A percentile compares a stretch with the other conserved stretches of the same genome.
These are phyloP conservation scores for Epirrita christyi DNA, from an alignment of 2,888 invertebrate genomes.

Conservation along the genomic window DNA sequence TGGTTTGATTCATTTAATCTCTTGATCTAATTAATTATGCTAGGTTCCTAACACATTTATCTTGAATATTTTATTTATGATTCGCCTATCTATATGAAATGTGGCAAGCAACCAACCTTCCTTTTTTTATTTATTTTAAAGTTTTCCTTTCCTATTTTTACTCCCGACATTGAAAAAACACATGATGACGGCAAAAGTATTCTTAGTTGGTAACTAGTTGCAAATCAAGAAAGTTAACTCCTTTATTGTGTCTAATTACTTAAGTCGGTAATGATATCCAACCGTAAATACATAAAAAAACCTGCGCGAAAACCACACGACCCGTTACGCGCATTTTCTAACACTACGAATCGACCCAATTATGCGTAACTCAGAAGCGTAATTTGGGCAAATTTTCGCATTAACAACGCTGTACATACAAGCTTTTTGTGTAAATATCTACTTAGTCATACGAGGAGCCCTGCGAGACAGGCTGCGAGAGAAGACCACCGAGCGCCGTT, in stretches of 20 bases:
- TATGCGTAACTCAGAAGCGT: slow-evolving; percentile 75
- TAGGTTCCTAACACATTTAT: not conserved
- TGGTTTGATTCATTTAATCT: not conserved
- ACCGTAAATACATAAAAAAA: slow-evolving; percentile 12
- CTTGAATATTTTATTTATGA: not conserved
- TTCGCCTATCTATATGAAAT: not conserved
- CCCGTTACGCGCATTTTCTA: slow-evolving; percentile 25
- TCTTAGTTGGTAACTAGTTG: slow-evolving; percentile 13
- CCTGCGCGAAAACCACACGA: slow-evolving; percentile 30
- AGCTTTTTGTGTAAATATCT: slow-evolving; percentile 83
- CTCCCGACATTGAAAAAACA: not conserved
- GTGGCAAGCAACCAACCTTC: too few relatives aligned
- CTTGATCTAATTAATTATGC: not conserved
- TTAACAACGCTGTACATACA: slow-evolving; percentile 83
- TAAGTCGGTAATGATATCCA: slow-evolving; percentile 12
- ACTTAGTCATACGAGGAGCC: slow-evolving; percentile 33
- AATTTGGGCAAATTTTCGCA: slow-evolving; percentile 78
- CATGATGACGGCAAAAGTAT: not conserved
- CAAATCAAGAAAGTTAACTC: slow-evolving; percentile 8
- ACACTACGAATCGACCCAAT: slow-evolving; percentile 54
- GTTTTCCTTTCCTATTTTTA: not conserved
- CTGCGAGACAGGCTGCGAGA: slow-evolving; percentile 52
- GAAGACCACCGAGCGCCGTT: slow-evolving; percentile 57
- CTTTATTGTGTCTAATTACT: slow-evolving; percentile 6
- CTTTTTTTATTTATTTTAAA: too few relatives aligned